These are phyloP conservation scores for Archivesica marissinica DNA, from an alignment of 1,140 invertebrate genomes.

Conservation along the genomic window DNA sequence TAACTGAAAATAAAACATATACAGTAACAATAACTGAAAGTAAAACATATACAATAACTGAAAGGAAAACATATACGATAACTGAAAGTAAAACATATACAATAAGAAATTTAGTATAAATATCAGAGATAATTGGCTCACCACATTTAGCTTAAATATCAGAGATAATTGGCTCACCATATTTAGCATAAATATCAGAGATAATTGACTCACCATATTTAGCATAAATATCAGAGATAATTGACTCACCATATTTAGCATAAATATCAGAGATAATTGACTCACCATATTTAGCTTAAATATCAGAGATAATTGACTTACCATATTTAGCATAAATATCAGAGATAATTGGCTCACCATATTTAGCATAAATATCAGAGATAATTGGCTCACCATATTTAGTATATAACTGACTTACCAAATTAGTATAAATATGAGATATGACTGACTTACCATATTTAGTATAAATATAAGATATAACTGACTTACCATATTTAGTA, in stretches of 20 bases:
- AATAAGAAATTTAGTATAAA: background rate
- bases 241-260: constrained; percentile 84
- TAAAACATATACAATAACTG: constrained; percentile 91
- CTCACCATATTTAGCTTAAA: too few species aligned
- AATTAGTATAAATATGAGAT: background rate
- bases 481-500: too few species aligned
- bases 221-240: background rate
- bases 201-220: too few species aligned
- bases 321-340: constrained; percentile 81
- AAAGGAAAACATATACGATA: too few species aligned
- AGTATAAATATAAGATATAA: constrained; percentile 76
- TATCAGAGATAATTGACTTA: constrained; percentile 80
- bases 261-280: constrained; percentile 73
- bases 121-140: background rate
- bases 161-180: constrained; percentile 84
- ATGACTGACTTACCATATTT: constrained; percentile 84
- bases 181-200: constrained; percentile 75
- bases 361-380: background rate
- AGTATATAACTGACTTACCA: constrained; percentile 62
- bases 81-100: too few species aligned
- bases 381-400: constrained; percentile 84
- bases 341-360: too few species aligned
- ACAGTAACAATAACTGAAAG: constrained; percentile 91
- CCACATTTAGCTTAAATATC: background rate
- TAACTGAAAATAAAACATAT: too few species aligned